Base-by-base conservation (phyloP, 2,888 invertebrate genomes). In the Luperina nickerlii region DNA sequence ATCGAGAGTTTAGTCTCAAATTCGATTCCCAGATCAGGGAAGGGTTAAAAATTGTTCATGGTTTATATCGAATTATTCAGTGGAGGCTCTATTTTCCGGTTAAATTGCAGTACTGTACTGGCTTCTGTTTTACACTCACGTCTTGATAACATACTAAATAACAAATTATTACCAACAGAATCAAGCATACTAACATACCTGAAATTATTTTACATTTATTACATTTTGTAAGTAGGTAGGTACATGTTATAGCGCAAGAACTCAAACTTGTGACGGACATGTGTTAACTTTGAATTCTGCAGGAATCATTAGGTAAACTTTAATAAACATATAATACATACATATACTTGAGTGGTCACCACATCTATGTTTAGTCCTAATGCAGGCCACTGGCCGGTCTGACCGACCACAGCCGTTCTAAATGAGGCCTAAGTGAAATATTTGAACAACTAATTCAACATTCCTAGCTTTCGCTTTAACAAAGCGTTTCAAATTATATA, bases 391-490 rank as follows among this genome's bases (percentile, higher is more conserved):
- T 24, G 66, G 42, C 27, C 18, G 32, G 51, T n/a, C 72, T 65
- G 75, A 78, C 87, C 72, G 38, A 79, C 87, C 81, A 57, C 81
- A 85, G 63, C 20, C 74, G 24, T 48, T 68, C 76, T 57, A 76
- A 81, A 85, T 73, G 76, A 79, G 70, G 68, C 65, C 27, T 65
- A 71, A 81, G 75, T 71, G 75, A 78, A 79, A 81, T 87, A 87
- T 87, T 87, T 83, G 79, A 73, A 79, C 83, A 68, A 83, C 75
- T 82, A 82, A 82, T 62, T 62, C 75, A 85, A 87, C 82, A 87
- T 76, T 79, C 74, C 74, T 60, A 48, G 72, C 42, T 73, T 79
- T 79, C 63, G 24, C 65, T 76, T 78, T n/a, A 79, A 74, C 74
- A 68, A 62, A 79, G 63, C 20, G 62, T 70, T 79, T 63, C 32